A percentile compares a stretch with the other conserved stretches of the same genome.
These are phyloP conservation scores for Lanistes nyassanus DNA, from an alignment of 1,140 invertebrate genomes.

Conservation along the genomic window DNA sequence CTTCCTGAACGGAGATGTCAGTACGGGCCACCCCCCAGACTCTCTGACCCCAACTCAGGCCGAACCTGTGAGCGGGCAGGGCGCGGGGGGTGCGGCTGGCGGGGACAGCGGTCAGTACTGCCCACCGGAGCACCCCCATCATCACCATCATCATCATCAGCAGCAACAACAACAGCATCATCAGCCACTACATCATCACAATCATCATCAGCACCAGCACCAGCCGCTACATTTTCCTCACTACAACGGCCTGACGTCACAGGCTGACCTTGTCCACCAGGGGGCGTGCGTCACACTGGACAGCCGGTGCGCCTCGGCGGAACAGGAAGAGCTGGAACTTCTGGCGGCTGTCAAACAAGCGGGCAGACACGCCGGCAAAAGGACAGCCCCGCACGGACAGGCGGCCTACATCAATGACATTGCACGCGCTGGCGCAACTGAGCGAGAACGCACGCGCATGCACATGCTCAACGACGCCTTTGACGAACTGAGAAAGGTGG, in stretches of 20 bases:
- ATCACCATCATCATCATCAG: not conserved
- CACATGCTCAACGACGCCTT: slow-evolving; percentile 67
- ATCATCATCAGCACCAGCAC: not conserved
- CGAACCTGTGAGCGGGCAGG: too few species aligned
- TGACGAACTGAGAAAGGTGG: slow-evolving; percentile 60
- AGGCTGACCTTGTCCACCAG: too few species aligned
- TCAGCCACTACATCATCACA: not conserved
- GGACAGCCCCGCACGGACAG: too few species aligned
- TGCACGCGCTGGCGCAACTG: slow-evolving; percentile 55
- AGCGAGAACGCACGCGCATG: slow-evolving; percentile 66
- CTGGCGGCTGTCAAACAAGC: too few species aligned
- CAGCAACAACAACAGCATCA: not conserved
- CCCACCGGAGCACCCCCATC: not conserved
- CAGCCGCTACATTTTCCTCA: not conserved
- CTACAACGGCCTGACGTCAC: not conserved
- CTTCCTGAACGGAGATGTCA: too few species aligned
- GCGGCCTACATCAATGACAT: slow-evolving; percentile 26
- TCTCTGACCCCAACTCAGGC: too few species aligned
- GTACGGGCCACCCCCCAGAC: too few species aligned
- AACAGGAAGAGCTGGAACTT: too few species aligned
- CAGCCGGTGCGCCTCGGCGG: too few species aligned
- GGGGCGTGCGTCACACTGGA: too few species aligned
- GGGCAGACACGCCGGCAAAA: too few species aligned
- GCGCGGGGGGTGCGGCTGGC: too few species aligned
- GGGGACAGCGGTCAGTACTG: not conserved